These are phyloP conservation scores for Sitta europaea DNA, from an alignment of 2,113 vertebrate species.

Conservation along the genomic window DNA sequence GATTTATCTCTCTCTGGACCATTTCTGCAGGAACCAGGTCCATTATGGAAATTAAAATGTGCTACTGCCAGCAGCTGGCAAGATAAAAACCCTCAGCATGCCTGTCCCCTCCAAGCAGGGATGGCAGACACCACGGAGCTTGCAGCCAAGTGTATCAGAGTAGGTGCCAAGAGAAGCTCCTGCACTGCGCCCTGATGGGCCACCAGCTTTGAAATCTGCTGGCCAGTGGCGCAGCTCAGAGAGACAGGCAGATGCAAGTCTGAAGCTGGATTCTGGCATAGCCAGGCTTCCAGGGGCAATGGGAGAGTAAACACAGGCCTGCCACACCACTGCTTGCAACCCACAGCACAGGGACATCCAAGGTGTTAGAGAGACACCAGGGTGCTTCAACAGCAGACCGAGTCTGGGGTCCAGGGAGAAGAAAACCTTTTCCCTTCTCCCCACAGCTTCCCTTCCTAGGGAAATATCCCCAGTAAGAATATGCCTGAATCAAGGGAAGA, in stretches of 20 bases:
- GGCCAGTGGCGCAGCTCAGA: not conserved
- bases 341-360: not conserved
- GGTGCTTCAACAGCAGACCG: not conserved
- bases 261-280: not conserved
- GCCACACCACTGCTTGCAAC: rapidly evolving
- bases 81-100: not conserved
- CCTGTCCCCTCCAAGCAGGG: not conserved
- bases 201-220: not conserved
- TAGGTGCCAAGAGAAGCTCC: conserved; percentile 5
- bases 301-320: not conserved
- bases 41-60: conserved; percentile 69
- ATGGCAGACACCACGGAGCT: not conserved
- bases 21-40: conserved; percentile 37
- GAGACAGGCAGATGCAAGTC: not conserved
- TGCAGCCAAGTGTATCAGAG: not conserved
- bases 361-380: not conserved
- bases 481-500: not conserved
- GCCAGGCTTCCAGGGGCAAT: not conserved
- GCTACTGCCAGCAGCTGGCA: conserved; percentile 55
- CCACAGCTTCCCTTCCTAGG: not conserved
- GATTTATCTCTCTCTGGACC: conserved; percentile 39
- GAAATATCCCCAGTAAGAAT: not conserved
- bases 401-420: not conserved
- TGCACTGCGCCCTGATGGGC: not conserved
- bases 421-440: not conserved